Evolutionary conservation across 2,113 vertebrate species (phyloP).

Genomic region (Cebidichthys violaceus): DNA sequence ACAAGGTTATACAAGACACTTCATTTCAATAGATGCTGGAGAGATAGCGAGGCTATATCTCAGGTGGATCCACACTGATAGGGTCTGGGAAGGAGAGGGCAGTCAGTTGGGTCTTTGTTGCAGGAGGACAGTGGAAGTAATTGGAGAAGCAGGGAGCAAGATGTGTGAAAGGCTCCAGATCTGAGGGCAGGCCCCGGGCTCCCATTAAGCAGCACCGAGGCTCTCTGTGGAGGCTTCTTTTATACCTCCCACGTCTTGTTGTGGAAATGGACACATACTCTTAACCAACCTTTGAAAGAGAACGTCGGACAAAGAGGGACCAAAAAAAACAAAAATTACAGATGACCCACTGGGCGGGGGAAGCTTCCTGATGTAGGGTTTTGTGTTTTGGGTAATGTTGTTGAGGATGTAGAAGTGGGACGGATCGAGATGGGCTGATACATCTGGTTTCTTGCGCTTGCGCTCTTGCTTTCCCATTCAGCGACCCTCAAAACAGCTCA

Average conservation of each 20-base stretch:
- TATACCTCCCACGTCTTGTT: constrained; percentile 81
- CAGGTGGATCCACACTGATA: constrained; percentile 80
- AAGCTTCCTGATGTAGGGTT: constrained; percentile 46
- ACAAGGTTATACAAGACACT: constrained; percentile 78
- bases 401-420: constrained; percentile 44
- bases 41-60: constrained; percentile 76
- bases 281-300: constrained; percentile 71
- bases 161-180: constrained; percentile 84
- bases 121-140: constrained; percentile 84
- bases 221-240: constrained; percentile 78
- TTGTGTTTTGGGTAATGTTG: constrained; percentile 64
- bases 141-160: constrained; percentile 79
- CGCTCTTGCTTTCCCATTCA: constrained; percentile 14
- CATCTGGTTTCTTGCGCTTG: constrained; percentile 35
- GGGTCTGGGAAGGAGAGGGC: constrained; percentile 83
- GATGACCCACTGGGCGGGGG: constrained; percentile 51
- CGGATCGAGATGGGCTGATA: constrained; percentile 41
- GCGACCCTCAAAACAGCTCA: constrained; percentile 10
- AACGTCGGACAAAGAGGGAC: constrained; percentile 61
- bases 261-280: constrained; percentile 81
- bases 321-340: constrained; percentile 66
- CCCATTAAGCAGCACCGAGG: constrained; percentile 78
- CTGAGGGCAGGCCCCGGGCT: constrained; percentile 74
- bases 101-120: constrained; percentile 84
- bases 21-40: constrained; percentile 82